A percentile compares a stretch with the other conserved stretches of the same genome.
These are phyloP conservation scores for Telmatochromis brichardi DNA, from an alignment of 2,113 vertebrate genomes.

Conservation along the genomic window DNA sequence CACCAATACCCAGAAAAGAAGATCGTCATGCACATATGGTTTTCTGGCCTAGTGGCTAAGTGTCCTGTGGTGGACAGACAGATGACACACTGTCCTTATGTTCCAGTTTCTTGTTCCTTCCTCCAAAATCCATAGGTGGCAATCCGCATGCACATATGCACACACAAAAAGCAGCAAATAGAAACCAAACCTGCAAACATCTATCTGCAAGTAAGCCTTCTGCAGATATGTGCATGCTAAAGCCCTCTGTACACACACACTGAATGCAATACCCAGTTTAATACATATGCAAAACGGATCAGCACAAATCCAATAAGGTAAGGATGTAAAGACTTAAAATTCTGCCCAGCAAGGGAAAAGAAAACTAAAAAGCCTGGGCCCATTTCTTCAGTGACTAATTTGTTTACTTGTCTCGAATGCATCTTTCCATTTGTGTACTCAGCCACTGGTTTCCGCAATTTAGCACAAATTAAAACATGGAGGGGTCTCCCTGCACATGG, in stretches of 20 bases:
- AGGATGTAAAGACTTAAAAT: not conserved
- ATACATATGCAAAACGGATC: not conserved
- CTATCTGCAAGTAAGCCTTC: not conserved
- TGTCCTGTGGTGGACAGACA: conserved; percentile 32
- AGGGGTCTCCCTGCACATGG: not conserved
- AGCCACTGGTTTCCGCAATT: conserved; percentile 29
- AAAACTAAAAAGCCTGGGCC: not conserved
- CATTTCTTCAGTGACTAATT: not conserved
- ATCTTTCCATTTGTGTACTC: conserved; percentile 12
- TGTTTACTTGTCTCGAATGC: conserved; percentile 33
- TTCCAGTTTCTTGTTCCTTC: conserved; percentile 11
- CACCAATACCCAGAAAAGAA: not conserved
- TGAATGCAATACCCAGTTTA: not conserved
- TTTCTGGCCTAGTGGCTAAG: not conserved
- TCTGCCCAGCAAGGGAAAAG: not conserved
- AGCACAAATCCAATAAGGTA: not conserved
- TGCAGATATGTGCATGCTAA: not conserved
- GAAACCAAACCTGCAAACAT: not conserved
- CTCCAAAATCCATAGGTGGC: conserved; percentile 13
- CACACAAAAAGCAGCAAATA: not conserved
- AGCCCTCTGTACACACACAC: not conserved
- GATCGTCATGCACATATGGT: conserved; percentile 23
- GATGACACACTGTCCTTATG: conserved; percentile 36
- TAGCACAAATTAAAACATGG: conserved; percentile 16
- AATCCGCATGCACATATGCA: not conserved